phyloP scores from a whole-genome alignment of 1,140 invertebrate genomes.

The Oscheius sp. region DNA sequence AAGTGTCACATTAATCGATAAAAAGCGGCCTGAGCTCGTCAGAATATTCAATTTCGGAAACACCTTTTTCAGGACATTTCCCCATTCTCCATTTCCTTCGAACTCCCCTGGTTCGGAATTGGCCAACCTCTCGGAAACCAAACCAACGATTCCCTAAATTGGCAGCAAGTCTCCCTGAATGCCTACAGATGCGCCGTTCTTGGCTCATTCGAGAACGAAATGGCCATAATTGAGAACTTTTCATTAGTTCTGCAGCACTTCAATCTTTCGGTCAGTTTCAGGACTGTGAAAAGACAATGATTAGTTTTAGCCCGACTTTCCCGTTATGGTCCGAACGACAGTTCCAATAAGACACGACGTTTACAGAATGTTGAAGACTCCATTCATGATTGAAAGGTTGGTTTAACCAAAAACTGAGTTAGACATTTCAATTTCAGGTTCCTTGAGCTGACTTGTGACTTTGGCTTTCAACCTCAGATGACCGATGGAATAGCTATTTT shows the following conservation, averaged over 20 bases:
- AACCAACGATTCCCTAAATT: neutral
- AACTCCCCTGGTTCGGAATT: neutral
- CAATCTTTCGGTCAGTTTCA: neutral
- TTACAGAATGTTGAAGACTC: neutral
- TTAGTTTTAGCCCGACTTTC: neutral
- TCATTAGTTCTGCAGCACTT: neutral
- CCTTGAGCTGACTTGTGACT: neutral
- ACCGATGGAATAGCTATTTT: neutral
- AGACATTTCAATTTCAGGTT: neutral
- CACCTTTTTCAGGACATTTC: slow-evolving; percentile 21
- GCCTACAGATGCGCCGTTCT: neutral
- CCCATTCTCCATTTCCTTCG: slow-evolving; percentile 5
- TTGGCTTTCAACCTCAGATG: neutral
- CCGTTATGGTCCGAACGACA: neutral
- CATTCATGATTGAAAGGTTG: neutral
- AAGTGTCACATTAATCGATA: too few relatives aligned
- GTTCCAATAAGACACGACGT: neutral
- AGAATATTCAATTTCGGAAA: too few relatives aligned
- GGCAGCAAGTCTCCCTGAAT: neutral
- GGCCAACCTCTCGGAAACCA: neutral
- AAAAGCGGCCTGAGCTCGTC: too few relatives aligned
- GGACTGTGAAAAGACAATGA: too few relatives aligned
- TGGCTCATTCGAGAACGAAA: neutral
- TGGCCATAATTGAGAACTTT: neutral
- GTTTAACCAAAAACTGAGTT: too few relatives aligned